Evolutionary conservation across 1,140 invertebrate species (phyloP).

Genomic region (Drosophila lini): DNA sequence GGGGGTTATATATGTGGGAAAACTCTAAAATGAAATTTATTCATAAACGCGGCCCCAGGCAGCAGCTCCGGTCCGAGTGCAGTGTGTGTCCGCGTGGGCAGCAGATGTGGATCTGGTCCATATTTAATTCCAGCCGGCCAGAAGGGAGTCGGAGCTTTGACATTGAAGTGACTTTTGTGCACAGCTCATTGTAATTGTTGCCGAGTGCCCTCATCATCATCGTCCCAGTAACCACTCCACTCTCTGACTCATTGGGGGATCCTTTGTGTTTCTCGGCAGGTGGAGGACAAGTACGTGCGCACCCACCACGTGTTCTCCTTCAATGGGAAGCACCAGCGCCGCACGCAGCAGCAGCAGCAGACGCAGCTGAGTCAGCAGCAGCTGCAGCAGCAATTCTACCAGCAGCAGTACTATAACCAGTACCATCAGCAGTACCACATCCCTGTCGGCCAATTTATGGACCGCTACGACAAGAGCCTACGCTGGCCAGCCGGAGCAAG

Average conservation of each 20-base stretch:
- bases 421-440: constrained; percentile 78
- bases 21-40: constrained; percentile 83
- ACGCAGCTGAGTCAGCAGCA: constrained; percentile 72
- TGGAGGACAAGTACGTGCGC: constrained; percentile 81
- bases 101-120: constrained; percentile 48
- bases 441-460: constrained; percentile 65
- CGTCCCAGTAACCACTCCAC: not conserved
- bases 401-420: constrained; percentile 70
- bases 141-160: constrained; percentile 38
- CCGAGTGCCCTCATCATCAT: constrained; percentile 11
- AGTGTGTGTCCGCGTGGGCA: constrained; percentile 6
- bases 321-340: constrained; percentile 74
- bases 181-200: constrained; percentile 44
- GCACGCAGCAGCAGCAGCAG: constrained; percentile 75
- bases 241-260: not conserved
- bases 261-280: constrained; percentile 54
- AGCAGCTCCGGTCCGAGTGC: constrained; percentile 11
- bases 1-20: constrained; percentile 62
- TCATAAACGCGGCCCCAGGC: constrained; percentile 67
- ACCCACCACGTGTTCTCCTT: constrained; percentile 82
- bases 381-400: constrained; percentile 67
- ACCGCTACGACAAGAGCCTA: constrained; percentile 82
- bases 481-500: constrained; percentile 71
- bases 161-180: constrained; percentile 73
- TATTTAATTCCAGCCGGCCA: constrained; percentile 62